Evolutionary conservation across 2,113 vertebrate species (phyloP), one percentile per base, ranked within the genome.

Genomic region (Muscicapa adusta): DNA sequence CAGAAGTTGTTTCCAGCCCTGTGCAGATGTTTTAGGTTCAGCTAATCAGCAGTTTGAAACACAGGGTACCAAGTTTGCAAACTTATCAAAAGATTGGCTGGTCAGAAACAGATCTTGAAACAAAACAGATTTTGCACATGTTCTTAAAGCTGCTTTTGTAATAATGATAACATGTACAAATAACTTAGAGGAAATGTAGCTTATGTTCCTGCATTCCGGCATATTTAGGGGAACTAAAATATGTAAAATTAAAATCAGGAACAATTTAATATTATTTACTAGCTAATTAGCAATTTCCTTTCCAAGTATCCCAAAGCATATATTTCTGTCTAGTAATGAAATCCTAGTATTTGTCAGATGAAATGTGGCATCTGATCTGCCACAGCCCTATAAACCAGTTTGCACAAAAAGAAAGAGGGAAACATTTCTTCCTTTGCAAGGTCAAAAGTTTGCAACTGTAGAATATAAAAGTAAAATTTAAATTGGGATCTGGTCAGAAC

Each of bases 391-490:
- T 79, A 85, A 89, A 83, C 7, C 28, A 40, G 33, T 62, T 80
- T 91, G 19, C 18, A 25, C 5, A 51, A 85, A 91, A 88, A 76
- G 34, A 92, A 88, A 74, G 31, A 3, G 72, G 80, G 38, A 93
- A 75, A 48, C 18, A 53, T 71, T 88, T 95, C 29, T 84, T 85
- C 57, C 36, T 74, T 86, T 71, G 31, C 12, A 66, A 86, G 61
- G 65, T 88, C 78, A 93, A 71, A 92, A 95, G 79, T 94, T 88
- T 77, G 38, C 19, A 90, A n/a, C 12, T 58, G 43, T 66, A 62
- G 26, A 14, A 70, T 43, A 58, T 1, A 6, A 83, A 66, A 22
- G 14, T 23, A 90, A 89, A 88, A 82, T 58, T 5, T 53, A 58
- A 70, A 70, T 12, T 40, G 8, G 8, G 34, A 50, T 66, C 50